Evolutionary conservation across 2,113 vertebrate species (phyloP), one percentile per base, ranked within the genome.

Genomic region (Melanocharis versteri): DNA sequence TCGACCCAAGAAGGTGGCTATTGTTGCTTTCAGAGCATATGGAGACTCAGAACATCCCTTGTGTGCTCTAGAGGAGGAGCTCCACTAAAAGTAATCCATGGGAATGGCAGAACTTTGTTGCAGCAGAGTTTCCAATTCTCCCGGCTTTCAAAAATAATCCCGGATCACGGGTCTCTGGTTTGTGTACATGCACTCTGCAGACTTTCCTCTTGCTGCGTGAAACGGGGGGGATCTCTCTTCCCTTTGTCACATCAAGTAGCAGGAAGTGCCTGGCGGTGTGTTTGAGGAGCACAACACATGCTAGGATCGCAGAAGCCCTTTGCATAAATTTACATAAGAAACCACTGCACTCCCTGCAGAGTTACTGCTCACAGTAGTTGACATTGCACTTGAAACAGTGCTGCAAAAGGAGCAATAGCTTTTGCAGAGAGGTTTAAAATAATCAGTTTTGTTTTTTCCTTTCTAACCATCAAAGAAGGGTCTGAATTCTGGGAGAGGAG

Each of bases 291-390:
- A 91, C 81, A 96, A 61, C 77, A 86, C 83, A 73, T 47, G 89
- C 94, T 47, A 89, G 64, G 80, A 54, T 93, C 96, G 85, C 83
- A 97, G 89, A 83, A 85, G 22, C 31, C 92, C 94, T 97, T 94
- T 97, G 95, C 97, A 98, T 97, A 97, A 97, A 98, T 98, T 98
- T 98, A 88, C 96, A 97, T 97, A 90, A n/a, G 86, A 93, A 94
- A 77, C 72, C 86, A n/a, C 81, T 76, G 68, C 53, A 84, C 87
- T 92, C 90, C 96, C 96, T 91, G 95, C 96, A 97, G 96, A 96
- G 95, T 76, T 88, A 85, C 96, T 95, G 89, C 95, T 96, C 93
- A 90, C 90, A 69, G 92, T 40, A 78, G 84, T 96, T 96, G 96
- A 94, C 78, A 90, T 30, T 82, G 83, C 75, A 83, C 92, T 97